Base-by-base conservation (phyloP, 2,797 vertebrate genomes). In the Chaetodon trifasciatus region DNA sequence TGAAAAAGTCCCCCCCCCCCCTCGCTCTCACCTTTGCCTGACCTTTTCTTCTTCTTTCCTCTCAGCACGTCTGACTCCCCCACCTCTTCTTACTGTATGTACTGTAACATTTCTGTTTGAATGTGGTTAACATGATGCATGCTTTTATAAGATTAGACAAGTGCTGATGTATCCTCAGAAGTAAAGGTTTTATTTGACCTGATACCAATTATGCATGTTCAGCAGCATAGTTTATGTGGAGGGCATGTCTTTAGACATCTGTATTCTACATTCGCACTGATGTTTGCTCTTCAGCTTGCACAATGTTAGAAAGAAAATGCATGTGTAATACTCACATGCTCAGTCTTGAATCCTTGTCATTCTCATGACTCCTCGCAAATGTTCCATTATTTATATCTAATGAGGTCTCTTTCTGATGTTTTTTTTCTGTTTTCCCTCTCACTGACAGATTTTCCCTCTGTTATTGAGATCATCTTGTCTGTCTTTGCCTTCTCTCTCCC, bases 351-450 rank as follows among this genome's bases (percentile, higher is more conserved):
- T 81, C 73, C 72, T 77, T 88, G 83, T 82, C 76, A 85, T 87
- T 88, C 68, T 74, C 76, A 86, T 83, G 58, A 80, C 80, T 79
- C 47, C 69, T 70, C 8, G 24, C 69, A 86, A 89, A 74, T 80
- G 71, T 82, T 89, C 71, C 69, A 90, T 88, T 87, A 77, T 88
- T 90, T 84, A 86, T 77, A 87, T 68, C 69, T 82, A 86, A 86
- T 84, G 76, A 88, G 86, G 70, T 91, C 39, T 77, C 64, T 83
- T 74, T 79, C 67, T 83, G 23, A 72, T 76, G 70, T 74, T 66
- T 64, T 64, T 56, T 70, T 47, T 35, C n/a, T 44, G 2, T n/a
- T 57, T 47, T 74, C 81, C 74, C 17, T 79, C 62, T 75, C 49
- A 68, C 76, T 81, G 84, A 86, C 76, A 69, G 35, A 81, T 74